Percentiles rank a stretch among this genome's conserved stretches.
phyloP scores from a whole-genome alignment of 2,797 vertebrate species.

The Sorex maritimensis region DNA sequence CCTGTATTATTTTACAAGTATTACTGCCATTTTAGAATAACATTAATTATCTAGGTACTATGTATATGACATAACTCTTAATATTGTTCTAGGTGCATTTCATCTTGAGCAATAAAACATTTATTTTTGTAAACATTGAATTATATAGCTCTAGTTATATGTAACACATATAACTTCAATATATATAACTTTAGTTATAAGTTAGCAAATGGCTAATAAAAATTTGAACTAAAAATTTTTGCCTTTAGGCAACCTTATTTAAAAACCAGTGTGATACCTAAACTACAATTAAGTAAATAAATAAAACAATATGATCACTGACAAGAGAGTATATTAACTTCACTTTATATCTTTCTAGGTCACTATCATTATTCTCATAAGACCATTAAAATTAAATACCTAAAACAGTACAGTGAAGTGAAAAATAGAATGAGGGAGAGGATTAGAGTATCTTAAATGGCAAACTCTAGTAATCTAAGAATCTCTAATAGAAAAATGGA shows the following conservation, averaged over 20 bases:
- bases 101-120: neutral
- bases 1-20: neutral
- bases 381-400: neutral
- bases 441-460: neutral
- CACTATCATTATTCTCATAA: neutral
- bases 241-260: neutral
- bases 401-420: slow-evolving; percentile 35
- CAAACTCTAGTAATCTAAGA: slow-evolving; percentile 2
- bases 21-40: slow-evolving; percentile 46
- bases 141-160: too few species aligned
- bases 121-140: neutral
- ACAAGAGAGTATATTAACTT: neutral
- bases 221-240: slow-evolving; percentile 51
- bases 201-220: slow-evolving; percentile 18
- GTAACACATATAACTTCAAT: neutral
- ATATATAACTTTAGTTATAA: neutral
- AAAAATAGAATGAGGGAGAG: too few species aligned
- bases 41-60: neutral
- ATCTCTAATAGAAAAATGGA: slow-evolving; percentile 28
- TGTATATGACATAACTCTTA: neutral
- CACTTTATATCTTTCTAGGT: neutral
- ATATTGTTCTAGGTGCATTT: neutral
- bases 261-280: neutral
- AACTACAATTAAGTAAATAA: too few species aligned
- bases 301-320: neutral